A percentile compares a stretch with the other conserved stretches of the same genome.
Conservation (phyloP, 2,797 vertebrate species). For the Epinephelus malabaricus region DNA sequence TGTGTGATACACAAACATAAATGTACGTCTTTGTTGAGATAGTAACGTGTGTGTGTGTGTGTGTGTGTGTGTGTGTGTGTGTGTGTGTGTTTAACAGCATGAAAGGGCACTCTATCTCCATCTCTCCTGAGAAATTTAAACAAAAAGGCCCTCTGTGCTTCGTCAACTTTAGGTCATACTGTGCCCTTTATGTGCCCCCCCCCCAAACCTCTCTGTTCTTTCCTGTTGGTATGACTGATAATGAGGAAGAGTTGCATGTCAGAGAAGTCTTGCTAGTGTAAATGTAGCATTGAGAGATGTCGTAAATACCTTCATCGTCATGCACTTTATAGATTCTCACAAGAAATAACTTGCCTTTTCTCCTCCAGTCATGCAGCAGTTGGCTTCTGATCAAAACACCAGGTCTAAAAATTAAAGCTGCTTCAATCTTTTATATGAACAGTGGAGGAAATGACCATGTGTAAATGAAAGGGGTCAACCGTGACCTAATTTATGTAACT, state of each 20-base stretch:
- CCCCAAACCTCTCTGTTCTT: conserved; percentile 28
- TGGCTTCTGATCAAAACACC: not conserved
- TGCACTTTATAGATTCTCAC: conserved; percentile 8
- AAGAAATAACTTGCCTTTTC: not conserved
- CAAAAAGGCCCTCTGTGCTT: conserved; percentile 76
- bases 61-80: conserved; percentile 29
- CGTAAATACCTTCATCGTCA: conserved; percentile 7
- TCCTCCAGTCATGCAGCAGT: not conserved
- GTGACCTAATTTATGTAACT: not conserved
- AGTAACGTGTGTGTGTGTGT: conserved; percentile 35
- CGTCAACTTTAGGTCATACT: conserved; percentile 57
- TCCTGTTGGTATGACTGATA: conserved; percentile 36
- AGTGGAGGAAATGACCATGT: not conserved
- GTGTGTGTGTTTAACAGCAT: conserved; percentile 53
- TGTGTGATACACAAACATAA: conserved; percentile 29
- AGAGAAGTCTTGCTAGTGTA: conserved; percentile 31
- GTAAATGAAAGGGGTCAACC: not conserved
- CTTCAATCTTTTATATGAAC: not conserved
- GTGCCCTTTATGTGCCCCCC: conserved; percentile 58
- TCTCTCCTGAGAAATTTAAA: conserved; percentile 60
- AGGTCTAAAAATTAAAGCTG: not conserved
- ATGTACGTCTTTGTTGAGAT: conserved; percentile 43
- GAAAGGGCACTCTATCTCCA: conserved; percentile 64
- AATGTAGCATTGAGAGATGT: conserved; percentile 28
- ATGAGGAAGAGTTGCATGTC: conserved; percentile 24